Percentiles rank a stretch among this genome's conserved stretches.
Conservation (phyloP, 2,113 vertebrate species). For the Pitta sordida region DNA sequence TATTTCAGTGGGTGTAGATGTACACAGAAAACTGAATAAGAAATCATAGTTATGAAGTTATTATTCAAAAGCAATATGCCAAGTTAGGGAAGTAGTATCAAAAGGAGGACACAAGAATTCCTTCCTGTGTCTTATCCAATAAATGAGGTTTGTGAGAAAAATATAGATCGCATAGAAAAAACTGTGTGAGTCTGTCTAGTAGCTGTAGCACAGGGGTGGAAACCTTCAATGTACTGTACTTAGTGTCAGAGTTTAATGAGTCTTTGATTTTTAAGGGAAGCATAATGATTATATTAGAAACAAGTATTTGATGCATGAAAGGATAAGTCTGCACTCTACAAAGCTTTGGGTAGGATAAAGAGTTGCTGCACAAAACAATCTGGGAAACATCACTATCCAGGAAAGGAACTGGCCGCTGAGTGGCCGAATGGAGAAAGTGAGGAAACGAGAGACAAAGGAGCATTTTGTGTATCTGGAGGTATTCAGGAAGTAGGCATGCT, state of each 20-base stretch:
- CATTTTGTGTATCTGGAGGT: neutral
- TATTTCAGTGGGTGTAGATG: neutral
- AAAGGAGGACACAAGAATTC: neutral
- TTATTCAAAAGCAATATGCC: neutral
- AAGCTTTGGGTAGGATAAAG: neutral
- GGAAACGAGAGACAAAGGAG: conserved; percentile 28
- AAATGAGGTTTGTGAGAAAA: neutral
- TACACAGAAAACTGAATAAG: neutral
- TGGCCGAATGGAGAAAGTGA: neutral
- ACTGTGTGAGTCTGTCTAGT: neutral
- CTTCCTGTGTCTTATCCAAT: neutral
- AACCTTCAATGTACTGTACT: neutral
- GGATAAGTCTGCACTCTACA: neutral
- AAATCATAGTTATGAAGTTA: neutral
- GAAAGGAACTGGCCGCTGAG: neutral
- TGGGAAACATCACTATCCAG: neutral
- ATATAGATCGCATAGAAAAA: neutral
- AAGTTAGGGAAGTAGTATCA: neutral
- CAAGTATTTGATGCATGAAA: neutral
- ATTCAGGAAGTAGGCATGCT: conserved; percentile 18
- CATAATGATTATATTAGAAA: neutral
- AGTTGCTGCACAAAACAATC: neutral
- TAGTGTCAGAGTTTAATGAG: neutral
- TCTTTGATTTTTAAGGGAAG: neutral
- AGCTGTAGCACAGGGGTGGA: neutral